These are phyloP conservation scores for Bubalus kerabau DNA, from an alignment of 2,113 vertebrate species.

Conservation along the genomic window DNA sequence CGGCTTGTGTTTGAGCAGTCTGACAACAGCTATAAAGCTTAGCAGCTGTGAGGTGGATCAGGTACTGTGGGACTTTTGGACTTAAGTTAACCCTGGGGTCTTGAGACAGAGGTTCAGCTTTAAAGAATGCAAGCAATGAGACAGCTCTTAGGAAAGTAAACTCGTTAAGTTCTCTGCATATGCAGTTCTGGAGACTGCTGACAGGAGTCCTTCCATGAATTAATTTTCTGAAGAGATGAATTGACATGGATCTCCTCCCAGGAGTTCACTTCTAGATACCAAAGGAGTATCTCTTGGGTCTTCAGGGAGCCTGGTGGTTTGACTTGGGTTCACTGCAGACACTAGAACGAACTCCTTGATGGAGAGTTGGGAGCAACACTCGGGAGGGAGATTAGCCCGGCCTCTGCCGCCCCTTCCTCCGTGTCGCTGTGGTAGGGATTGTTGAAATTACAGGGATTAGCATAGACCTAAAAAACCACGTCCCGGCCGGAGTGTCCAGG, in stretches of 20 bases:
- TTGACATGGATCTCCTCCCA: neutral
- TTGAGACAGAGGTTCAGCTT: constrained; percentile 51
- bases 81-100: constrained; percentile 59
- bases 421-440: neutral
- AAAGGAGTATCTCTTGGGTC: neutral
- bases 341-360: neutral
- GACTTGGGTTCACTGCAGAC: neutral
- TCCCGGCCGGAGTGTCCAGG: neutral
- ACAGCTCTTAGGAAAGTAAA: constrained; percentile 56
- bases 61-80: constrained; percentile 62
- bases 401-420: neutral
- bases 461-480: neutral
- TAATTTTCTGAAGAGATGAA: neutral
- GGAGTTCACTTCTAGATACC: neutral
- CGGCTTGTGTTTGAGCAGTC: constrained; percentile 68
- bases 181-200: constrained; percentile 4
- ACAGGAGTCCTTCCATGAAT: neutral
- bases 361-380: neutral
- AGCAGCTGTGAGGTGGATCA: constrained; percentile 54
- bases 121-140: constrained; percentile 56
- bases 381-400: rapidly evolving
- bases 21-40: constrained; percentile 63
- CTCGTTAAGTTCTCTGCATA: constrained; percentile 35
- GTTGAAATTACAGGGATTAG: neutral
- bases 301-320: neutral